phyloP scores from a whole-genome alignment of 2,113 vertebrate genomes.

The Malurus alboscapulatus region DNA sequence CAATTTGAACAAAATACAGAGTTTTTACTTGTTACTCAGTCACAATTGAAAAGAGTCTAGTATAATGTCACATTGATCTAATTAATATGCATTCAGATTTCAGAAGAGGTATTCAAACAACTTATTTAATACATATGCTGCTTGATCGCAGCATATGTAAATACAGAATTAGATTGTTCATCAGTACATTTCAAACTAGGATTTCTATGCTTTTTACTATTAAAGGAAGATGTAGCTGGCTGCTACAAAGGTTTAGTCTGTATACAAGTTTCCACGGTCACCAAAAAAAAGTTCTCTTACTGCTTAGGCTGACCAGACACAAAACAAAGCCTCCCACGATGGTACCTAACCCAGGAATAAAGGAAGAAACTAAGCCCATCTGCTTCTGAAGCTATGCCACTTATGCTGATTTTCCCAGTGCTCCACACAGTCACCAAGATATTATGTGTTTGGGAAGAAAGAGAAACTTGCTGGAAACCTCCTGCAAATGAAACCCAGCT shows the following conservation, averaged over 20 bases:
- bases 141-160: neutral
- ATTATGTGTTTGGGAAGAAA: slow-evolving; percentile 61
- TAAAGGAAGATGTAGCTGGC: neutral
- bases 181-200: neutral
- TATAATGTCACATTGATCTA: neutral
- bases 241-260: neutral
- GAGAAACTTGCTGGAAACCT: slow-evolving; percentile 35
- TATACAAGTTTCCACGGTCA: fast-evolving
- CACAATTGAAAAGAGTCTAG: neutral
- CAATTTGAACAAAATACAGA: neutral
- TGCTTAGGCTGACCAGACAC: neutral
- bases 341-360: neutral
- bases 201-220: neutral
- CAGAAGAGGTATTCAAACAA: neutral
- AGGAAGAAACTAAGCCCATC: slow-evolving; percentile 2
- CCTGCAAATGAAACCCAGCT: slow-evolving; percentile 76
- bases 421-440: slow-evolving; percentile 48
- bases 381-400: slow-evolving; percentile 39
- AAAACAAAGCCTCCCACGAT: neutral
- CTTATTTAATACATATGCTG: neutral
- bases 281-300: neutral
- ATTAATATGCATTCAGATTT: neutral
- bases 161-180: neutral
- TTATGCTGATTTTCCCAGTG: slow-evolving; percentile 1
- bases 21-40: neutral